These are phyloP conservation scores for Sarcoramphus papa DNA, from an alignment of 2,797 vertebrate species.

Conservation along the genomic window DNA sequence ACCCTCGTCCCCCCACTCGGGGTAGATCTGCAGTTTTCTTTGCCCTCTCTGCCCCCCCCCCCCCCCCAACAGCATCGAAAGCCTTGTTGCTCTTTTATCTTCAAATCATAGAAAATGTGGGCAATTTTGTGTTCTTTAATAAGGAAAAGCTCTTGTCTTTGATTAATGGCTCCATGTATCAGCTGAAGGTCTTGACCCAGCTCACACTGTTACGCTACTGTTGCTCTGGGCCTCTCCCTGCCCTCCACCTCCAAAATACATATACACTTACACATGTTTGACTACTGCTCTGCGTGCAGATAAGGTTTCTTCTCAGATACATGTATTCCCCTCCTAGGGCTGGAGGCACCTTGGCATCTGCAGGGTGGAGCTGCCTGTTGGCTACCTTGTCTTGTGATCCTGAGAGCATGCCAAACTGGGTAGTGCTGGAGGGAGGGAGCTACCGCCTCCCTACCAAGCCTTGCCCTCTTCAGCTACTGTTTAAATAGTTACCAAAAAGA, in stretches of 20 bases:
- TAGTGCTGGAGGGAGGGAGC: not conserved
- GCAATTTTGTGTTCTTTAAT: not conserved
- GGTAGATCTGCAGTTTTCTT: not conserved
- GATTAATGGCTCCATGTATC: not conserved
- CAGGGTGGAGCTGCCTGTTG: not conserved
- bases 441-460: not conserved
- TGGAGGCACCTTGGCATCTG: not conserved
- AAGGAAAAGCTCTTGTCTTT: not conserved
- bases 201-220: not conserved
- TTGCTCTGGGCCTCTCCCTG: not conserved
- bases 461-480: not conserved
- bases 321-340: not conserved
- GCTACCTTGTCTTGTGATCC: not conserved
- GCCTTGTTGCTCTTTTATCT: not conserved
- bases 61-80: not conserved
- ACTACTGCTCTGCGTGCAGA: not conserved
- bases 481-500: not conserved
- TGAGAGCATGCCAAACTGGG: not conserved
- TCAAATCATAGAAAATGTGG: not conserved
- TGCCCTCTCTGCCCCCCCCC: not conserved
- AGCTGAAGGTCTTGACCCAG: not conserved
- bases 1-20: not conserved
- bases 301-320: not conserved
- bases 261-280: rapidly evolving
- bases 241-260: not conserved